Percentiles rank a stretch among this genome's conserved stretches.
phyloP scores from a whole-genome alignment of 1,140 invertebrate species.

The Leptinotarsa lineolata region DNA sequence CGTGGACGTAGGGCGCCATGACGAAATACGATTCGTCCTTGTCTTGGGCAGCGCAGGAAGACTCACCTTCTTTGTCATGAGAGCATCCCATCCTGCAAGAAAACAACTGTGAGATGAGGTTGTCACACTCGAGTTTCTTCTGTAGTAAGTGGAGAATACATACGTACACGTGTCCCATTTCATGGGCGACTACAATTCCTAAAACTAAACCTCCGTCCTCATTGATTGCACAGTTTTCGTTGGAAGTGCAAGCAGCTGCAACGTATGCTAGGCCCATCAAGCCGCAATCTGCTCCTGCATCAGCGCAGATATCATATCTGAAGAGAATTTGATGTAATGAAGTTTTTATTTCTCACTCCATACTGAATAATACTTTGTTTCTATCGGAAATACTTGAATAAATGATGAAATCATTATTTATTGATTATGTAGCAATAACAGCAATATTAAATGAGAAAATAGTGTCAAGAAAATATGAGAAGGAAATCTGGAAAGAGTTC shows the following conservation, averaged over 20 bases:
- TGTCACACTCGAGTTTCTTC: neutral
- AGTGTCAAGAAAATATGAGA: no score
- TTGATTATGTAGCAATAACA: no score
- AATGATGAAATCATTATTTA: no score
- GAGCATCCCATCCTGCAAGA: conserved; percentile 65
- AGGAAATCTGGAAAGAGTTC: no score
- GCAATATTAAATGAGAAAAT: no score
- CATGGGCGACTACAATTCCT: conserved; percentile 72
- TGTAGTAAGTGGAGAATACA: neutral
- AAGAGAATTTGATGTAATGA: no score
- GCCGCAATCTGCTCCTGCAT: conserved; percentile 63
- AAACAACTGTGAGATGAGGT: neutral
- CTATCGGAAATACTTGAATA: no score
- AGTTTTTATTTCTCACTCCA: no score
- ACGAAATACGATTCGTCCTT: conserved; percentile 59
- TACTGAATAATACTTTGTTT: no score
- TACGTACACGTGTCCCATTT: conserved; percentile 74
- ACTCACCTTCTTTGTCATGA: conserved; percentile 63
- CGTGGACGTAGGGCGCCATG: conserved; percentile 68
- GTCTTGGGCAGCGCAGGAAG: conserved; percentile 54
- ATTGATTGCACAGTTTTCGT: conserved; percentile 68
- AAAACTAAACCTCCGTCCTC: conserved; percentile 70
- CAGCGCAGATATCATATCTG: conserved; percentile 52
- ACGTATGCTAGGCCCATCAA: conserved; percentile 71
- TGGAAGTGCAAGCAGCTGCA: conserved; percentile 66